A percentile compares a stretch with the other conserved stretches of the same genome.
Conservation (phyloP, 1,140 invertebrate genomes). For the Platyura marginata region DNA sequence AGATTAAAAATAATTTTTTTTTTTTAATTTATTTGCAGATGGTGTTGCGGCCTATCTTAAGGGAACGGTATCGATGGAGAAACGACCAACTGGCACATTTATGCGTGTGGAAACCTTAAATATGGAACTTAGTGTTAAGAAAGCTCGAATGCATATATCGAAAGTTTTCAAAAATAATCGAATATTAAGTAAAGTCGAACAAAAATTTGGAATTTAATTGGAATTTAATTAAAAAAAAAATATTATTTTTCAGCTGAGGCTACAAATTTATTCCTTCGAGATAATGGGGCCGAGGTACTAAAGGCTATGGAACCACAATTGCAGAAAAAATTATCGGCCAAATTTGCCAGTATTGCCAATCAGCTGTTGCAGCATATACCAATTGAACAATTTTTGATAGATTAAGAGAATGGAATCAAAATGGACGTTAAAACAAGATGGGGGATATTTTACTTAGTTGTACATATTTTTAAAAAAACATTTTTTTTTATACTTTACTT, state of each 20-base stretch:
- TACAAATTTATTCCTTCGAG: constrained; percentile 48
- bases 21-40: constrained; percentile 17
- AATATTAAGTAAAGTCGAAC: constrained; percentile 39
- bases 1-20: constrained; percentile 2
- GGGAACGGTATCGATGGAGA: constrained; percentile 32
- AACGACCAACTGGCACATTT: constrained; percentile 30
- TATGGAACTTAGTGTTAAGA: constrained; percentile 39
- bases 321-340: constrained; percentile 36
- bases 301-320: constrained; percentile 49
- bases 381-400: constrained; percentile 32
- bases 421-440: too few relatives aligned
- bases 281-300: constrained; percentile 48
- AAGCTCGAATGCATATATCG: constrained; percentile 42
- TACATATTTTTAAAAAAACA: too few relatives aligned
- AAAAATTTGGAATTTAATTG: neutral
- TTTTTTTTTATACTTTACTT: too few relatives aligned
- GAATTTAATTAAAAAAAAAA: neutral
- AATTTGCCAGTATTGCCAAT: constrained; percentile 45
- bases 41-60: constrained; percentile 39
- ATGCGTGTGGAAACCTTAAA: constrained; percentile 41
- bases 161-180: constrained; percentile 49
- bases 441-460: too few relatives aligned
- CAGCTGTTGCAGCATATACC: constrained; percentile 42
- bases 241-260: constrained; percentile 38
- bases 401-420: constrained; percentile 8